A percentile compares a stretch with the other conserved stretches of the same genome.
Evolutionary conservation across 2,113 vertebrate genomes (phyloP).

Genomic region (Clupea harengus): DNA sequence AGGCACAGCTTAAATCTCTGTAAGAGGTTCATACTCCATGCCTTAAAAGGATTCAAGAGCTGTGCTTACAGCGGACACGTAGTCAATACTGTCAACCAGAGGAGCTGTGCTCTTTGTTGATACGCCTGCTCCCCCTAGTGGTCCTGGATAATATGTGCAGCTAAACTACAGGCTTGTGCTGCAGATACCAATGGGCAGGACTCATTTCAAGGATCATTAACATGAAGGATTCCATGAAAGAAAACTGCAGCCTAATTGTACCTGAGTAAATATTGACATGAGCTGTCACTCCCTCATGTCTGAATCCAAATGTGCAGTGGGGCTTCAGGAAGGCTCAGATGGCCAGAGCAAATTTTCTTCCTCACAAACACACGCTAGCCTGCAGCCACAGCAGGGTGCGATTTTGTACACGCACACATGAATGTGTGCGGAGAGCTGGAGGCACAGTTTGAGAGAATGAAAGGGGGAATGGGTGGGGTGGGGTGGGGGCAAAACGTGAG

Average conservation of each 20-base stretch:
- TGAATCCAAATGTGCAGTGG: background rate
- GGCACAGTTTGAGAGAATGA: background rate
- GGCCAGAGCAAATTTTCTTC: background rate
- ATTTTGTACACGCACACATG: conserved; percentile 5
- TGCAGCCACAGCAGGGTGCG: conserved; percentile 23
- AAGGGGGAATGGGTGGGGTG: background rate
- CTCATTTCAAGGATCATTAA: conserved; percentile 45
- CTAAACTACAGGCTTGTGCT: background rate
- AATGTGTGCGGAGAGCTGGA: background rate
- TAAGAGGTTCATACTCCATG: conserved; percentile 16
- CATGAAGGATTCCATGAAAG: conserved; percentile 37
- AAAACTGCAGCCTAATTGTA: background rate
- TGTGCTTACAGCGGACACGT: conserved; percentile 8
- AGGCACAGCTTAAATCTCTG: conserved; percentile 24
- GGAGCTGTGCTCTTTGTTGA: background rate
- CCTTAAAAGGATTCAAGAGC: conserved; percentile 33
- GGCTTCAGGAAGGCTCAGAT: background rate
- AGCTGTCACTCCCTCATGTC: background rate
- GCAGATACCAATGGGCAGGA: background rate
- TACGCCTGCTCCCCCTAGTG: conserved; percentile 50
- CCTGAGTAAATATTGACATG: conserved; percentile 12
- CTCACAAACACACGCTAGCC: conserved; percentile 22
- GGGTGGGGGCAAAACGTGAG: too few species aligned
- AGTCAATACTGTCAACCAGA: conserved; percentile 26
- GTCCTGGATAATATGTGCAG: conserved; percentile 18